Evolutionary conservation across 2,888 invertebrate species (phyloP), one percentile per base, ranked within the genome.

Genomic region (Panorpa germanica): DNA sequence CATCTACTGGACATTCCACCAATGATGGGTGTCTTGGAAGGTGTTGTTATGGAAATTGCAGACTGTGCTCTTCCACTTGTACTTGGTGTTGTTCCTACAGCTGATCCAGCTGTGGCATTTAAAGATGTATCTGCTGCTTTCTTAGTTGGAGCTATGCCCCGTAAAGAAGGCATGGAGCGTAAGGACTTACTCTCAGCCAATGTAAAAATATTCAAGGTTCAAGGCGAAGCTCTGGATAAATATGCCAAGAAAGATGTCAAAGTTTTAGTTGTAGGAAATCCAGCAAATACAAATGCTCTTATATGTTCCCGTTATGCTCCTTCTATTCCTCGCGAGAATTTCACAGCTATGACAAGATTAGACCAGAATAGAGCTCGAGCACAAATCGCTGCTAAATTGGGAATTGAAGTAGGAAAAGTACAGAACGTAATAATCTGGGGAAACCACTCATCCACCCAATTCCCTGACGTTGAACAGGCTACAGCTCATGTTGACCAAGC

Each of bases 381-480:
- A 33, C 90, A 91, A 57, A 57, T 85, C 39, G 82, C 83, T 18
- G 61, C 64, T n/a, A 72, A 70, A 46, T 43, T 78, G 20, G 65
- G 65, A 10, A 61, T 72, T 2, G 65, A 67, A 37, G 73, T 85
- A 16, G 67, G 70, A 36, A 64, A 74, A 46, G 81, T 95, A 1
- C 70, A 70, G 45, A 93, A 93, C 50, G 76, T 91, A 10, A 78
- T 91, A 37, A 96, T 99, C 51, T 99, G 98, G 98, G 98, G 98
- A 25, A 99, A 98, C 57, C 98, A 98, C 54, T 96, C 96, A 0
- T 85, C 90, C 4, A 99, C 98, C 6, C 96, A 98, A 59, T 96
- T 82, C 55, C 96, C 98, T 5, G 98, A 98, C 61, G 78, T 81
- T 1, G 62, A 68, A 16, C 73, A 80, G 48, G 82, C 81, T 16